Evolutionary conservation across 2,888 invertebrate species (phyloP).

Genomic region (Neocrepidodera transversa): DNA sequence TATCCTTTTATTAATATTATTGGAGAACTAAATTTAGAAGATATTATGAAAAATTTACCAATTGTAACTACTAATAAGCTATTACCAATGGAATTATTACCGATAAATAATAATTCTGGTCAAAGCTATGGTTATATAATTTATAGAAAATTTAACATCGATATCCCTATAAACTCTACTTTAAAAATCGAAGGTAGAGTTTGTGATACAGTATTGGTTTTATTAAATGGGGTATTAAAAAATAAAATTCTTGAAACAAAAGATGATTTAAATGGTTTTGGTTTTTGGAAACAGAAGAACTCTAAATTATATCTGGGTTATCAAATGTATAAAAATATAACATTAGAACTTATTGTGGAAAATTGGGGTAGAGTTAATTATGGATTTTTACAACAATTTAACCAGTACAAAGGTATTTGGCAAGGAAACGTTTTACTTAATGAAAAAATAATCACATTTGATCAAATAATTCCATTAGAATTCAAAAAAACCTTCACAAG

Average conservation of each 20-base stretch:
- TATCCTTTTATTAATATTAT: slow-evolving; percentile 48
- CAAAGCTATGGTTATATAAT: slow-evolving; percentile 66
- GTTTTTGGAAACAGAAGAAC: slow-evolving; percentile 57
- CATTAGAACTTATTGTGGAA: slow-evolving; percentile 66
- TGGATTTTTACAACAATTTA: slow-evolving; percentile 56
- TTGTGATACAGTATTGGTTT: slow-evolving; percentile 62
- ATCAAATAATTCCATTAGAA: slow-evolving; percentile 63
- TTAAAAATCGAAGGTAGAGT: slow-evolving; percentile 56
- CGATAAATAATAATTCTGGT: slow-evolving; percentile 58
- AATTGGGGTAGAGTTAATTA: slow-evolving; percentile 82
- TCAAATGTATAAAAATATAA: slow-evolving; percentile 44
- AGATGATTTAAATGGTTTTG: slow-evolving; percentile 56
- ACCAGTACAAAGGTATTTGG: slow-evolving; percentile 56
- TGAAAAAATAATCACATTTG: slow-evolving; percentile 54
- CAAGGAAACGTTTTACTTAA: slow-evolving; percentile 60
- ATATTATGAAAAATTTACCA: not conserved
- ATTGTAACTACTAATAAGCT: not conserved
- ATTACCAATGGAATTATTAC: slow-evolving; percentile 52
- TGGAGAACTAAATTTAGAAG: slow-evolving; percentile 16
- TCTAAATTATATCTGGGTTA: slow-evolving; percentile 48
- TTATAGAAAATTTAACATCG: slow-evolving; percentile 58
- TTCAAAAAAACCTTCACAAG: slow-evolving; percentile 61
- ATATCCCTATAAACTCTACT: slow-evolving; percentile 46
- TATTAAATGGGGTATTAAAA: slow-evolving; percentile 58
- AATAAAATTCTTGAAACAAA: slow-evolving; percentile 53